Evolutionary conservation across 2,888 invertebrate genomes (phyloP), one percentile per base, ranked within the genome.

Genomic region (Drosophila aldrichi): DNA sequence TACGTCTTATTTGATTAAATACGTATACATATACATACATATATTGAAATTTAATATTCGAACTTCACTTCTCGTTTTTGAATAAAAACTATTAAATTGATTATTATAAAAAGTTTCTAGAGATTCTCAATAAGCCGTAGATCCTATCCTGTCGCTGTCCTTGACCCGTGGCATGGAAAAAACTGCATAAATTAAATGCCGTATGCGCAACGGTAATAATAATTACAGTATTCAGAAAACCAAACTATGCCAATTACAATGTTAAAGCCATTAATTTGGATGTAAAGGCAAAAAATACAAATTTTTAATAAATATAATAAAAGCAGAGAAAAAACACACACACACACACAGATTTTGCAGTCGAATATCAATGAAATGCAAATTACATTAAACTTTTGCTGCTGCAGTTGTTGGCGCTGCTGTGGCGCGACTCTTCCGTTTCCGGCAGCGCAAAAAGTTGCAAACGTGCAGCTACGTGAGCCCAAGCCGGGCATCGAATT

Each of bases 401-500:
- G 66, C 43, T 6, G 54, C 54, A 46, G 68, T 52, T 56, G 60
- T 46, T 70, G 60, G 40, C 68, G 68, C 55, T 5, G 49, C 43
- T 48, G 55, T 34, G 22, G 51, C 16, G 34, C 54, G 43, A 64
- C 58, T 44, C 64, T 77, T 78, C 88, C 88, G 82, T 65, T 79
- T 84, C 88, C 82, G 88, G 78, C 65, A 61, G 32, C 60, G 72
- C 70, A 64, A 72, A 76, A 85, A 72, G 85, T 83, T 87, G 74
- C 66, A 72, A 81, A 57, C 57, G 55, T 54, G 43, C 49, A 49
- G 46, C 86, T 73, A 86, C 83, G 81, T 81, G 86, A 81, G 57
- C 70, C 58, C 54, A 46, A 48, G 46, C 18, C 51, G 57, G 48
- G 63, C 60, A 46, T 29, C 18, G 58, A 41, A 67, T 38, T 57